Evolutionary conservation across 2,797 vertebrate genomes (phyloP), one percentile per base, ranked within the genome.

Genomic region (Eremophila alpestris): DNA sequence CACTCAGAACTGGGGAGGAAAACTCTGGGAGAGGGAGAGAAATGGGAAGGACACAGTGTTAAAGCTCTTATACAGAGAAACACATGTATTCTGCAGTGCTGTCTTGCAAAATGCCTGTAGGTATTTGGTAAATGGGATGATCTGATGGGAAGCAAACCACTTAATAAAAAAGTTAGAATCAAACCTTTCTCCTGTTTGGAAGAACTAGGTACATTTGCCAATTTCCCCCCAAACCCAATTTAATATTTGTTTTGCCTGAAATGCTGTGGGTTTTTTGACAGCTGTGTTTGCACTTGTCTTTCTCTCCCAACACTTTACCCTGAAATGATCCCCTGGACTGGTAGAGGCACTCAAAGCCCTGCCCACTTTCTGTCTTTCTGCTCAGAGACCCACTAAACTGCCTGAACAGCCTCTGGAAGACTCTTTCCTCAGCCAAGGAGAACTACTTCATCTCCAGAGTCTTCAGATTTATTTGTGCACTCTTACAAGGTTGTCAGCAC

Each of bases 41-140:
- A 95, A 49, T 0, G 3, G 29, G 26, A 79, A 84, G 38, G n/a
- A 58, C 21, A 9, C 10, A 1, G 9, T 40, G 13, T 83, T 69
- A 43, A 29, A 60, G 10, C 6, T 77, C 51, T 80, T 77, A 27
- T 5, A 49, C 6, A 54, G 43, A 70, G 32, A 81, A 86, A 40
- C 10, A 12, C 0, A 0, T 29, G 13, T 45, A 52, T 48, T 46
- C 24, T 48, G 23, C 54, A n/a, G 21, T n/a, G 40, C 21, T 45
- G 12, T 41, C 34, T 89, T 46, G 36, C 21, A 88, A 56, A 91
- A 89, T 26, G 4, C 7, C 17, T 55, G 22, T 24, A 87, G n/a
- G 30, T 52, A 75, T 85, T 79, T 43, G 23, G 24, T 55, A 58
- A 90, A 78, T 40, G 8, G 45, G 19, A 80, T 46, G 26, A 64